phyloP scores from a whole-genome alignment of 2,113 vertebrate species.

The Hiodon tergisus region DNA sequence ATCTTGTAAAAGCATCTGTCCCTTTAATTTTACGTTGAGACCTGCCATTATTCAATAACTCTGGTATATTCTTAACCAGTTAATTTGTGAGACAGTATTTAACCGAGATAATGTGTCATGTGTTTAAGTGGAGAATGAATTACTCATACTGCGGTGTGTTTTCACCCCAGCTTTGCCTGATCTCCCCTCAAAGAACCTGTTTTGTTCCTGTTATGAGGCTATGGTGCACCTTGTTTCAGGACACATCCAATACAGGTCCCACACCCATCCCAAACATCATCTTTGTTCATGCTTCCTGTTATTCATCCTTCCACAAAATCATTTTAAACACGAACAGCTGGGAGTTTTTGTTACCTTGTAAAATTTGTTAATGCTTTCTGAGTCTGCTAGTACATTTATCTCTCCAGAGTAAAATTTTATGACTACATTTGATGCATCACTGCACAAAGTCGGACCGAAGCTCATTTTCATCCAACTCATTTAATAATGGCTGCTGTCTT shows the following conservation, averaged over 20 bases:
- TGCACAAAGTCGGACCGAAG: neutral
- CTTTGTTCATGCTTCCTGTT: neutral
- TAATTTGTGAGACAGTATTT: no score
- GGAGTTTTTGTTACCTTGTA: constrained; percentile 17
- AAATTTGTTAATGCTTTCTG: constrained; percentile 30
- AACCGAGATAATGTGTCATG: neutral
- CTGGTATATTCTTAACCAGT: no score
- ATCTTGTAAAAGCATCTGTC: no score
- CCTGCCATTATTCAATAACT: no score
- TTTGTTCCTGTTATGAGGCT: neutral
- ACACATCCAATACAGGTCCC: neutral
- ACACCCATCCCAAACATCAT: neutral
- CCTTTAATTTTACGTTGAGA: no score
- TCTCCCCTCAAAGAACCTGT: neutral
- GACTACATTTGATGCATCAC: neutral
- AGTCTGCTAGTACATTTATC: constrained; percentile 27
- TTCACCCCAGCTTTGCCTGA: no score
- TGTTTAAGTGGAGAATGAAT: neutral
- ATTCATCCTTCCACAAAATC: neutral
- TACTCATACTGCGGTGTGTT: neutral
- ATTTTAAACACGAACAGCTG: neutral
- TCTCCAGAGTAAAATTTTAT: constrained; percentile 15
- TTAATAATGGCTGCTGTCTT: no score
- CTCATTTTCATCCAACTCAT: no score
- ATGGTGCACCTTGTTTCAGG: neutral